Conservation (phyloP, 2,113 vertebrate species). For the Xenopus tropicalis region UCB_Xtro_10.0 CM004448.2:33544001-33544500, state of each 20-base stretch:
- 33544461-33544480: slow-evolving; percentile 9
- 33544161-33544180: slow-evolving; percentile 47
- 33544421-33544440: slow-evolving; percentile 59
- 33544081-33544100: slow-evolving; percentile 72
- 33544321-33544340: background rate
- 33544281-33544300: slow-evolving; percentile 20
- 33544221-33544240: background rate
- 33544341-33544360: background rate
- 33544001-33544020: slow-evolving; percentile 66
- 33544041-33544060: slow-evolving; percentile 58
- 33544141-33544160: slow-evolving; percentile 51
- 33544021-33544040: slow-evolving; percentile 46
- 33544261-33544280: slow-evolving; percentile 23
- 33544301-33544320: background rate
- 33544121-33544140: slow-evolving; percentile 61
- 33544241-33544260: slow-evolving; percentile 4
- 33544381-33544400: slow-evolving; percentile 18
- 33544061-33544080: slow-evolving; percentile 66
- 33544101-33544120: slow-evolving; percentile 85
- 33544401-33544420: slow-evolving; percentile 16
- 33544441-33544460: slow-evolving; percentile 54
- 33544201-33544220: background rate
- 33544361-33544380: slow-evolving; percentile 30
- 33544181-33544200: slow-evolving; percentile 19
- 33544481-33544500: background rate